Evolutionary conservation across 2,797 vertebrate species (phyloP), one percentile per base, ranked within the genome.

Genomic region (Rhynchonycteris naso): DNA sequence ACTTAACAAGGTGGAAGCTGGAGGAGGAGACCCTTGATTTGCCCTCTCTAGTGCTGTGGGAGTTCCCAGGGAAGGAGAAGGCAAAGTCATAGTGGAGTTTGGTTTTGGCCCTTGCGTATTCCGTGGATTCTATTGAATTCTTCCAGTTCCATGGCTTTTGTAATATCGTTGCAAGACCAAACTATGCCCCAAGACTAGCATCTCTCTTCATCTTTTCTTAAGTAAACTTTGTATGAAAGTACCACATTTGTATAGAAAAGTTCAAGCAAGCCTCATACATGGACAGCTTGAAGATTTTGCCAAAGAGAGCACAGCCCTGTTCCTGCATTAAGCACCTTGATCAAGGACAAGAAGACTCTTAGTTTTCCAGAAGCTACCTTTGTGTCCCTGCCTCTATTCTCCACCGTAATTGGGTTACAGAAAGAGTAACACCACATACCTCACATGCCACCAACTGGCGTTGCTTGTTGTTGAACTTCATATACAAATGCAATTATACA

Each of bases 141-240:
- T 76, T 92, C 15, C 9, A n/a, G 24, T 47, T 76, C 4, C 0
- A 2, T 18, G 38, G 38, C 38, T 90, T 88, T 65, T 88, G 61
- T 61, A 85, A 68, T 66, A 47, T 84, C 18, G n/a, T 47, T 74
- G 0, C 7, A 88, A 69, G 47, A 71, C 21, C 19, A 52, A 38
- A 82, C 52, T 92, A 33, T 87, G 14, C 54, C 47, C 26, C 7
- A 33, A 52, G 26, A 52, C 15, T 9, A 80, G 38, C 71, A 66
- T 43, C 65, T 59, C 38, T 82, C 78, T 93, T 85, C 35, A 28
- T 84, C 71, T 88, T 90, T 71, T 86, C 69, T 90, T 76, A 83
- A 92, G 16, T 50, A 86, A 89, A 54, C 28, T 66, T 78, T 63
- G 4, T 59, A 71, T 69, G 26, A 26, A 50, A 50, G n/a, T 63